These are phyloP conservation scores for Octopus bimaculoides DNA, from an alignment of 1,140 invertebrate species.

Conservation along the genomic window DNA sequence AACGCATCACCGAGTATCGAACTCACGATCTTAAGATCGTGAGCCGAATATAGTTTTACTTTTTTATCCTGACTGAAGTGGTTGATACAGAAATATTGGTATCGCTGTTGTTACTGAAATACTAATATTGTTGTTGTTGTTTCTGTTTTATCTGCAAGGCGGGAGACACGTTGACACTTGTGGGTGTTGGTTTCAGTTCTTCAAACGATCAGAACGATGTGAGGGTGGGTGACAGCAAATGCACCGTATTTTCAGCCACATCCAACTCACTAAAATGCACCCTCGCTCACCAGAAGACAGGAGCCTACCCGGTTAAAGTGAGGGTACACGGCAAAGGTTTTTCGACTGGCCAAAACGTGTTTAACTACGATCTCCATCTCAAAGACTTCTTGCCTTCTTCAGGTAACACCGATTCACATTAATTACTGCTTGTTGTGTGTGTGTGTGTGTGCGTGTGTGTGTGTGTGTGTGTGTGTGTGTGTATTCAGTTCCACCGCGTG, in stretches of 20 bases:
- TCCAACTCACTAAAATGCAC: constrained; percentile 29
- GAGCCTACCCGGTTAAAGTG: constrained; percentile 28
- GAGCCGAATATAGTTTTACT: no score
- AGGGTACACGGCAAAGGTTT: constrained; percentile 29
- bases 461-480: no score
- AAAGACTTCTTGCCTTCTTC: constrained; percentile 26
- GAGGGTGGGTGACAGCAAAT: constrained; percentile 26
- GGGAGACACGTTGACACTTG: constrained; percentile 25
- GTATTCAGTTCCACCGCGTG: no score
- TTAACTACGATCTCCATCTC: constrained; percentile 33
- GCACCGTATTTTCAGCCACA: constrained; percentile 23
- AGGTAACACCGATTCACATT: constrained; percentile 26
- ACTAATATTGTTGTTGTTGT: background rate
- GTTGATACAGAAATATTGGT: no score
- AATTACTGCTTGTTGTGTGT: no score
- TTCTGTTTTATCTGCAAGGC: background rate
- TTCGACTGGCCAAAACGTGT: constrained; percentile 25
- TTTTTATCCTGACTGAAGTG: no score
- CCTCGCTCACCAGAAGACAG: constrained; percentile 30
- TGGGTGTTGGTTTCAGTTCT: constrained; percentile 28
- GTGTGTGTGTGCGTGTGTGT: no score
- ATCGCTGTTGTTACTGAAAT: no score
- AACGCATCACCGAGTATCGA: no score
- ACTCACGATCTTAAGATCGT: no score
- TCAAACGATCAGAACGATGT: constrained; percentile 23